Evolutionary conservation across 1,140 invertebrate species (phyloP).

Genomic region (Drosophila insularis): DNA sequence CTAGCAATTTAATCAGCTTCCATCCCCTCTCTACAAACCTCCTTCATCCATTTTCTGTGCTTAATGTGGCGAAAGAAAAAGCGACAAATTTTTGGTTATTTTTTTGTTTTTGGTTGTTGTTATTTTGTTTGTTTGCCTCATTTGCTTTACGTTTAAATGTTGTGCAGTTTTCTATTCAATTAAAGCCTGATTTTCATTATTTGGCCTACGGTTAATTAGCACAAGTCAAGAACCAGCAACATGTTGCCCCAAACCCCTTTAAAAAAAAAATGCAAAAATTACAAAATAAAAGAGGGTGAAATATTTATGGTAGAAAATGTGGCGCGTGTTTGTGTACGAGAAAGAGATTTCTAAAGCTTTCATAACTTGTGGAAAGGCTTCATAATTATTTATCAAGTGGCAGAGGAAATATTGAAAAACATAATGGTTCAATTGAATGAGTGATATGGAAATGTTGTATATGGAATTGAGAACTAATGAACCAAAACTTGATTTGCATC

Average conservation of each 20-base stretch:
- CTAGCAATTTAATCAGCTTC: constrained; percentile 73
- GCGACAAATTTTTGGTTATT: constrained; percentile 56
- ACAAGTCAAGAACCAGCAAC: constrained; percentile 47
- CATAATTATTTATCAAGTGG: constrained; percentile 49
- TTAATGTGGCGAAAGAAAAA: constrained; percentile 71
- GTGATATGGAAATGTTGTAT: background rate
- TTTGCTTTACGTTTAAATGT: constrained; percentile 63
- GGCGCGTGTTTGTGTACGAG: constrained; percentile 6
- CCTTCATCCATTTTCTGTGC: constrained; percentile 33
- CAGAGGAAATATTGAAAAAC: background rate
- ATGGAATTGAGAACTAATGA: background rate
- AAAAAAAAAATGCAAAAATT: constrained; percentile 28
- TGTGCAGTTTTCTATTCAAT: constrained; percentile 64
- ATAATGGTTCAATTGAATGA: background rate
- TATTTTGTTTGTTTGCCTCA: constrained; percentile 38
- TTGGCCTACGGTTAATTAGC: constrained; percentile 69
- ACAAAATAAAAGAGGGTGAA: constrained; percentile 20
- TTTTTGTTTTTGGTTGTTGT: background rate
- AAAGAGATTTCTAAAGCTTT: constrained; percentile 35
- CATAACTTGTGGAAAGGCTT: background rate
- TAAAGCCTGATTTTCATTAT: constrained; percentile 64
- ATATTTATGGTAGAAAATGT: constrained; percentile 41
- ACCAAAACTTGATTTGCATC: too few species aligned
- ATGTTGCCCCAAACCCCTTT: constrained; percentile 52
- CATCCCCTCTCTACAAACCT: constrained; percentile 1